Base-by-base conservation (phyloP, 2,888 invertebrate species). In the Caenorhabditis plicata region DNA sequence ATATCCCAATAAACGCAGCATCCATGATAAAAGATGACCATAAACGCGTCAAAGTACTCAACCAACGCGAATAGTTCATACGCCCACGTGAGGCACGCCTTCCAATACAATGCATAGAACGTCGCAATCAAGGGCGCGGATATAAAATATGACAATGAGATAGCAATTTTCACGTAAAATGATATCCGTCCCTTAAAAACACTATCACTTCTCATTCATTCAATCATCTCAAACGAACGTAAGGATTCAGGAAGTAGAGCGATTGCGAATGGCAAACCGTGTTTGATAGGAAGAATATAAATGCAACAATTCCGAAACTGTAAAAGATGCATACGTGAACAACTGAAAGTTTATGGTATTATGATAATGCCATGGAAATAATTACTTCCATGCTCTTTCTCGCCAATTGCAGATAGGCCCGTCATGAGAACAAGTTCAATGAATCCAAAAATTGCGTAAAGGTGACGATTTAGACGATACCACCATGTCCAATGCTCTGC, bases 371-470 rank as follows among this genome's bases (percentile, higher is more conserved):
- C 19, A 20, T 33, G 15, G 13, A 20, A 11, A 19, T 17, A 26
- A 4, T 26, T 27, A 66, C 62, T 48, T 60, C 67, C 67, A 39
- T 67, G 67, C 49, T 77, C 77, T 35, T 77, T 67, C 46, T 77
- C 77, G 7, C 77, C 77, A 35, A 77, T 68, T 9, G 74, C 72
- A n/a, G 76, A 76, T 20, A 73, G 48, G 17, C 71, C 73, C 29
- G 71, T 63, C 64, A 77, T 50, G 83, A 86, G 87, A 42, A 85
- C 88, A 42, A 85, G 56, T 44, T 77, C 77, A 17, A 68, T 44
- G 19, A 53, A 41, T n/a, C 77, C 77, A 39, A 77, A 57, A 25
- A 77, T 45, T 23, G 57, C 44, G 47, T 77, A 77, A n/a, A 64
- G 47, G 46, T 74, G 68, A 35, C 64, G 62, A 57, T 66, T 54